Conservation (phyloP, 2,888 invertebrate species). For the Apoda limacodes region DNA sequence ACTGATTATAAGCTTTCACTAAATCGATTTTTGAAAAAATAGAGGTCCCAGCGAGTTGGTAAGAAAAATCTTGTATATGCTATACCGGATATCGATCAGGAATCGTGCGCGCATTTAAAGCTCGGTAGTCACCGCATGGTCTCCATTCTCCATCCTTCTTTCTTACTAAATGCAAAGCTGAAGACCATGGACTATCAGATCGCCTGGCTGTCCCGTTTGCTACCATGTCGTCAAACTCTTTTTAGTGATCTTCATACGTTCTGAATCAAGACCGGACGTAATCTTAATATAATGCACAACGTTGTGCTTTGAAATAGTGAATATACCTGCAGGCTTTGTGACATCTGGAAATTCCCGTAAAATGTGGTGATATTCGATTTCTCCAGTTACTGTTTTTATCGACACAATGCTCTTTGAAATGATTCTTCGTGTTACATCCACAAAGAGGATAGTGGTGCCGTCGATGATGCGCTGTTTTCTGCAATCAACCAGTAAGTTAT, state of each 20-base stretch:
- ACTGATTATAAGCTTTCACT: conserved; percentile 30
- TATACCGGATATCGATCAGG: conserved; percentile 9
- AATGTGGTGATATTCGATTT: not conserved
- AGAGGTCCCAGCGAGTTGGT: conserved; percentile 6
- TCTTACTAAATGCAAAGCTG: conserved; percentile 3
- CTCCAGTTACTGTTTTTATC: not conserved
- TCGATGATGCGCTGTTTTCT: conserved; percentile 18
- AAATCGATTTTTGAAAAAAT: conserved; percentile 11
- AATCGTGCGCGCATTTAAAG: conserved; percentile 16
- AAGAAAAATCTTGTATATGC: conserved; percentile 11
- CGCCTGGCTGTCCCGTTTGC: conserved; percentile 6
- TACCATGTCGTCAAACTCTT: conserved; percentile 6
- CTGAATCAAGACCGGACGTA: not conserved
- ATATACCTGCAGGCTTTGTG: conserved; percentile 1
- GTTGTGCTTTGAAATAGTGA: not conserved
- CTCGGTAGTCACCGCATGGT: conserved; percentile 6
- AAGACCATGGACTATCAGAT: conserved; percentile 8
- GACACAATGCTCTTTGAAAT: too few species aligned
- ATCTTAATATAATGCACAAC: conserved; percentile 1
- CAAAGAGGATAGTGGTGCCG: conserved; percentile 11
- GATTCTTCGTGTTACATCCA: too few species aligned
- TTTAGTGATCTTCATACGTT: conserved; percentile 2
- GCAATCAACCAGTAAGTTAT: conserved; percentile 27
- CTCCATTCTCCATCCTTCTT: conserved; percentile 5
- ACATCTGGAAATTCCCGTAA: not conserved